A percentile compares a stretch with the other conserved stretches of the same genome.
These are phyloP conservation scores for Achlya flavicornis DNA, from an alignment of 2,888 invertebrate genomes.

Conservation along the genomic window DNA sequence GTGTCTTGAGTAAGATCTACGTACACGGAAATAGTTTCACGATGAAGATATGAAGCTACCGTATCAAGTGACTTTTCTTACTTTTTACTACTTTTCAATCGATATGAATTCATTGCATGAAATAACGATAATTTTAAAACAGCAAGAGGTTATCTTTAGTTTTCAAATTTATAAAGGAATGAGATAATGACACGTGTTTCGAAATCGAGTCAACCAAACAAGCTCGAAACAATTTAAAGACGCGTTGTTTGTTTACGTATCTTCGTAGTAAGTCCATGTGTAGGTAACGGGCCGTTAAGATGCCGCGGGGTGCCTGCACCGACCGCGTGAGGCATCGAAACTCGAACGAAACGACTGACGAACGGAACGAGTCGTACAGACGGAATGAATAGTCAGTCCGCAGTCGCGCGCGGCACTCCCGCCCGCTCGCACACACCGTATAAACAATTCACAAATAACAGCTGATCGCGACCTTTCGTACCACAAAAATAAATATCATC, in stretches of 20 bases:
- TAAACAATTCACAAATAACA: slow-evolving; percentile 49
- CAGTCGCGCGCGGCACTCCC: slow-evolving; percentile 72
- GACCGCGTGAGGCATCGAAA: slow-evolving; percentile 23
- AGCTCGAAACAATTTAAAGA: slow-evolving; percentile 39
- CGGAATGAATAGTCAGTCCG: slow-evolving; percentile 49
- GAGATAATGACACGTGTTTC: not conserved
- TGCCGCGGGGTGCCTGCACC: slow-evolving; percentile 51
- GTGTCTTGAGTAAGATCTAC: not conserved
- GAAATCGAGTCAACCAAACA: slow-evolving; percentile 17
- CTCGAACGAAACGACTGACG: slow-evolving; percentile 26
- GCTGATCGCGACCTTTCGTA: slow-evolving; percentile 64
- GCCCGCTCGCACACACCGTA: slow-evolving; percentile 59
- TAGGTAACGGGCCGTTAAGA: slow-evolving; percentile 69
- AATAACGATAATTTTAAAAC: too few relatives aligned
- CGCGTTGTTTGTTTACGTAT: slow-evolving; percentile 78
- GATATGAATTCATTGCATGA: slow-evolving; percentile 18
- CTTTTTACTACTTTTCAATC: slow-evolving; percentile 12
- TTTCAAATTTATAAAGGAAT: not conserved
- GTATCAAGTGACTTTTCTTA: too few relatives aligned
- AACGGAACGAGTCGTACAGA: slow-evolving; percentile 24
- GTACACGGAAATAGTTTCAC: slow-evolving; percentile 1
- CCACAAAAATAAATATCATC: slow-evolving; percentile 57
- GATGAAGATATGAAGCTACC: not conserved
- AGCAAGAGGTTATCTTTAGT: not conserved
- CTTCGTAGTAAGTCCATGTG: slow-evolving; percentile 73